Evolutionary conservation across 53 echinoderm and acorn worm genomes (phyloP), one percentile per base, ranked within the genome.

Genomic region (Antedon mediterranea): DNA sequence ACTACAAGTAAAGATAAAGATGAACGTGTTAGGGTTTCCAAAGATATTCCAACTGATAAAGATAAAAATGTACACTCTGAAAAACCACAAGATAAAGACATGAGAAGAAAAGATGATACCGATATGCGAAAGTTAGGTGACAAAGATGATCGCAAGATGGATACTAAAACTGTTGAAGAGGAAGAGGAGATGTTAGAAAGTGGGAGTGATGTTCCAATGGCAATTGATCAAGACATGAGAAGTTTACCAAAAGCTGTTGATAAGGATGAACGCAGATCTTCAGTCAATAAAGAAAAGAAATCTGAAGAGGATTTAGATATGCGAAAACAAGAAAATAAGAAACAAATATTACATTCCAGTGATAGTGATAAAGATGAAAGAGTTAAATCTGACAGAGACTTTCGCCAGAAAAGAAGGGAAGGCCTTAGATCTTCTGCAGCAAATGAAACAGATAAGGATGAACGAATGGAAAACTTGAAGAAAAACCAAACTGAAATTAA

Each of bases 391-490:
- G 57, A 57, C 23, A 8, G 57, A 57, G 57, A 57, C 57, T 57
- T 57, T 13, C 7, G 72, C n/a, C 83, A 83, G 31, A 77, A 83
- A 31, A 76, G 83, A 42, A 76, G 76, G 83, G 83, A 73, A 71
- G 77, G 77, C 28, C 83, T 77, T 7, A 83, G 72, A 43, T 76
- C 77, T 0, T 28, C 43, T 28, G 81, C 73, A 34, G 13, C 28
- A 72, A 44, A 71, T 9, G 31, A 70, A 9, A 32, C 42, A 41
- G 71, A 76, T 1, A 32, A 72, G 33, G 23, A 80, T 72, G 87
- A 82, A 20, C 27, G 76, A 72, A 30, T 33, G 30, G 32, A 43
- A 33, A 27, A 23, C 4, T 13, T 71, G 33, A 73, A 84, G 23
- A 74, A 72, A 23, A 76, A 76, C 20, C 73, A 30, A 28, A 57